These are phyloP conservation scores for Sus scrofa DNA, from an alignment of 2,113 vertebrate genomes.

Conservation along the genomic window DNA sequence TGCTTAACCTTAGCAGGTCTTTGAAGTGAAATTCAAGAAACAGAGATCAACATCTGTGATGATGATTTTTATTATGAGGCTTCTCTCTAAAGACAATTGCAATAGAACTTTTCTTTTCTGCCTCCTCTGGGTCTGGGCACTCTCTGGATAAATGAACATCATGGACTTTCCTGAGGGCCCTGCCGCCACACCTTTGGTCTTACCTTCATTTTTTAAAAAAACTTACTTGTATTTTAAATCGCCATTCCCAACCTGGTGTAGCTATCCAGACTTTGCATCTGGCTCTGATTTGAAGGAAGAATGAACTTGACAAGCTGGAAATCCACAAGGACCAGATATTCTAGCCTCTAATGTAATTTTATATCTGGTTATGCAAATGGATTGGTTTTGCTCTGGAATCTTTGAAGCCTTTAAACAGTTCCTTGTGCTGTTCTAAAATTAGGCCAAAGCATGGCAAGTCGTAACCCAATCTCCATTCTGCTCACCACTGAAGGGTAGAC, in stretches of 20 bases:
- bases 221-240: slow-evolving; percentile 34
- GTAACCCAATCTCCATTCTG: slow-evolving; percentile 64
- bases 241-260: background rate
- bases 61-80: background rate
- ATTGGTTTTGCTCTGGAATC: slow-evolving; percentile 72
- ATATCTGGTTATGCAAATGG: slow-evolving; percentile 79
- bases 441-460: slow-evolving; percentile 48
- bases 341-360: slow-evolving; percentile 74
- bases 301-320: slow-evolving; percentile 74
- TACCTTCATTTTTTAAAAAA: background rate
- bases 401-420: slow-evolving; percentile 78
- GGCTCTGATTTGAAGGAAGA: slow-evolving; percentile 78
- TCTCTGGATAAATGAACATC: background rate
- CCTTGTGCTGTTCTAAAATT: slow-evolving; percentile 80
- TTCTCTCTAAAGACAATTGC: background rate
- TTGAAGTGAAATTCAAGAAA: slow-evolving; percentile 53
- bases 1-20: slow-evolving; percentile 9
- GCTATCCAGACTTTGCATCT: slow-evolving; percentile 51
- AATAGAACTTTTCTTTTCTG: background rate
- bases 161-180: background rate
- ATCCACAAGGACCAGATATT: slow-evolving; percentile 70
- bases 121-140: background rate
- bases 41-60: slow-evolving; percentile 1
- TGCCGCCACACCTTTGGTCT: background rate
- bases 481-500: background rate